These are phyloP conservation scores for Drosophila atroscutellata DNA, from an alignment of 2,888 invertebrate species.

Conservation along the genomic window DNA sequence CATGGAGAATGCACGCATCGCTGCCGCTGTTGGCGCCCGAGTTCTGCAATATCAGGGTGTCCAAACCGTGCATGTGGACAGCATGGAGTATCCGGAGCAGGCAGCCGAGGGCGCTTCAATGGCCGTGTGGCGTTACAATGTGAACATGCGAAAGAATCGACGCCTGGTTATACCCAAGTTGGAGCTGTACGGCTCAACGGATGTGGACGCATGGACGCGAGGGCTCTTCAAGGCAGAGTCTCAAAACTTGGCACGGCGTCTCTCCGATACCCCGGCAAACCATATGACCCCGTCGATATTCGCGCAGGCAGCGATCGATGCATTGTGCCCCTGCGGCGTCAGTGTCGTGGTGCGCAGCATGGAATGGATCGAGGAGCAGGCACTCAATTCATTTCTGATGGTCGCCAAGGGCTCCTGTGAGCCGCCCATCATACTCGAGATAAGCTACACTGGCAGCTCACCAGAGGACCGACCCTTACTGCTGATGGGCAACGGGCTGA, in stretches of 20 bases:
- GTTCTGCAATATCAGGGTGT: constrained; percentile 85
- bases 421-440: constrained; percentile 86
- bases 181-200: constrained; percentile 86
- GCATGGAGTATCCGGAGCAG: constrained; percentile 88
- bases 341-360: constrained; percentile 85
- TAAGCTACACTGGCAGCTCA: constrained; percentile 85
- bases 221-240: constrained; percentile 89
- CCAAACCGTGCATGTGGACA: constrained; percentile 86
- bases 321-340: constrained; percentile 87
- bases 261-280: constrained; percentile 91
- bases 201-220: constrained; percentile 87
- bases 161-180: constrained; percentile 85
- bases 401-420: constrained; percentile 85
- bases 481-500: constrained; percentile 87
- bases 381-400: constrained; percentile 86
- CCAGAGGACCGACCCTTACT: constrained; percentile 85
- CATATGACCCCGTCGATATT: constrained; percentile 91
- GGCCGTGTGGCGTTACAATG: constrained; percentile 87
- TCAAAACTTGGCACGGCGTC: constrained; percentile 89
- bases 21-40: constrained; percentile 87
- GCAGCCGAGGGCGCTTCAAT: constrained; percentile 89
- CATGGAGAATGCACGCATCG: constrained; percentile 88
- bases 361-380: constrained; percentile 87
- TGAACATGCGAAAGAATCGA: constrained; percentile 86
- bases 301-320: constrained; percentile 88